phyloP scores from a whole-genome alignment of 2,888 invertebrate genomes.

The Zaprionus lineosus region DNA sequence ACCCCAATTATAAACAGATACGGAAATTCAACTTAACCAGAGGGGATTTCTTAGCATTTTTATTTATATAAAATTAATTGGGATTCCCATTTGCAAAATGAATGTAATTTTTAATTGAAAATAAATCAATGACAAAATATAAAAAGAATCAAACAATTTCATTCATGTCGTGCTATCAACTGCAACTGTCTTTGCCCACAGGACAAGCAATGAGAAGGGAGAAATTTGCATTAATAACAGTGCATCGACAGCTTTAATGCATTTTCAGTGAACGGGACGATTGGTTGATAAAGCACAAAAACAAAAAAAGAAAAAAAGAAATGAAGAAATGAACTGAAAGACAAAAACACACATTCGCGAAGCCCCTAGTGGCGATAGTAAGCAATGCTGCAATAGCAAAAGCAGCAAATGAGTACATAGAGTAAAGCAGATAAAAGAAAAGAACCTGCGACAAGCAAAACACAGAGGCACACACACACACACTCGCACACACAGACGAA shows the following conservation, averaged over 20 bases:
- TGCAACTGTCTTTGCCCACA: too few relatives aligned
- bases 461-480: constrained; percentile 13
- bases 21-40: too few relatives aligned
- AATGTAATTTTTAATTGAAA: too few relatives aligned
- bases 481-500: constrained; percentile 13
- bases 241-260: constrained; percentile 50
- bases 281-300: constrained; percentile 40
- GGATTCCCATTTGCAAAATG: too few relatives aligned
- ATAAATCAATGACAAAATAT: too few relatives aligned
- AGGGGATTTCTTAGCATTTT: too few relatives aligned
- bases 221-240: constrained; percentile 64
- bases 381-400: constrained; percentile 2
- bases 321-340: constrained; percentile 12
- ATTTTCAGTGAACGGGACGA: constrained; percentile 51
- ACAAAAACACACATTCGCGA: constrained; percentile 46
- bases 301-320: constrained; percentile 10
- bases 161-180: too few relatives aligned
- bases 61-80: too few relatives aligned
- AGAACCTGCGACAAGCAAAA: constrained; percentile 40
- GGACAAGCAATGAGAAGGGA: constrained; percentile 28
- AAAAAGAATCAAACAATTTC: too few relatives aligned
- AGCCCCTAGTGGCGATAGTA: constrained; percentile 24
- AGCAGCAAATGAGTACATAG: constrained; percentile 38
- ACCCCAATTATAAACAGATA: too few relatives aligned
- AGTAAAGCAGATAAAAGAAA: constrained; percentile 44